A percentile compares a stretch with the other conserved stretches of the same genome.
These are phyloP conservation scores for Amphilophus citrinellus DNA, from an alignment of 2,113 vertebrate genomes.

Conservation along the genomic window DNA sequence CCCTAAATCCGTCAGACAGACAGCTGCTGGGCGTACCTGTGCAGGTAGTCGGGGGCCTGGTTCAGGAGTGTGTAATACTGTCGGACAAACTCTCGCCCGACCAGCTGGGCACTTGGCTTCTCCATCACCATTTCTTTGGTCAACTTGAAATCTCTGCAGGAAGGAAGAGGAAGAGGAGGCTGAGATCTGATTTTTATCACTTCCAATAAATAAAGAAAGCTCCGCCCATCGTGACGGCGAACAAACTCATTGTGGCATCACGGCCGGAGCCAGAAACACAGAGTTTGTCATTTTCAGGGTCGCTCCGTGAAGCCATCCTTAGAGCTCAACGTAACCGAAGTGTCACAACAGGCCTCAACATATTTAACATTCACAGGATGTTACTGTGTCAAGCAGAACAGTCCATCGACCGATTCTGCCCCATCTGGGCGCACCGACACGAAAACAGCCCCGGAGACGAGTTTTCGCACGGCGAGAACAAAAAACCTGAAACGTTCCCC, in stretches of 20 bases:
- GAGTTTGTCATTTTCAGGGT: too few relatives aligned
- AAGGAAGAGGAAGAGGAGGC: neutral
- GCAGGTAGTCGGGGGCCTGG: constrained; percentile 97
- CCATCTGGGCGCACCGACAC: neutral
- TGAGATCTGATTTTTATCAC: neutral
- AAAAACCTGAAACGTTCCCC: neutral
- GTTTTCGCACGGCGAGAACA: neutral
- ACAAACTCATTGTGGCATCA: neutral
- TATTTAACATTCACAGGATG: neutral
- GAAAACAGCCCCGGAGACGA: neutral
- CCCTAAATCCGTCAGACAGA: neutral
- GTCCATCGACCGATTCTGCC: neutral
- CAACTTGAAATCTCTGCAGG: constrained; percentile 82
- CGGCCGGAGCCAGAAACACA: neutral
- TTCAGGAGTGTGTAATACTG: constrained; percentile 99
- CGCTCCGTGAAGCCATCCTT: neutral
- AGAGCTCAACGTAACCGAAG: neutral
- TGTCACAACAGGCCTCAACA: neutral
- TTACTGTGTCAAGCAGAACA: neutral
- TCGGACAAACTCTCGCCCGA: constrained; percentile 99
- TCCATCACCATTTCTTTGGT: constrained; percentile 99
- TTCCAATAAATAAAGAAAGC: neutral
- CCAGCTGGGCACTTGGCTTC: constrained; percentile 99
- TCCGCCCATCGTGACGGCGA: neutral
- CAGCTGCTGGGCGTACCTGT: constrained; percentile 84